Base-by-base conservation (phyloP, 2,113 vertebrate genomes). In the Oncorhynchus masou region DNA sequence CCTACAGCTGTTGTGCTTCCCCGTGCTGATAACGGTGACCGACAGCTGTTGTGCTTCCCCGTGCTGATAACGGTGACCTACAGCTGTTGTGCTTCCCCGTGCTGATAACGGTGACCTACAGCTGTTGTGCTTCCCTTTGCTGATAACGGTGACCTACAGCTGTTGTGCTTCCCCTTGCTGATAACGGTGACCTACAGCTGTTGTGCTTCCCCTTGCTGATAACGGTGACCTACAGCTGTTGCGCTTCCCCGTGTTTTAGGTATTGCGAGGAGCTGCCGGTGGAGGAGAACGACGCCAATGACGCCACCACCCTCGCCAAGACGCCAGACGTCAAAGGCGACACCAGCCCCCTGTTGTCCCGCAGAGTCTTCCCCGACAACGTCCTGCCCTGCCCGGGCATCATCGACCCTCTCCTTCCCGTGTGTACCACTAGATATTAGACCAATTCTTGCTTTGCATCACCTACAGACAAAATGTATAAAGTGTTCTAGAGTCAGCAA, bases 261-360 rank as follows among this genome's bases (percentile, higher is more conserved):
- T 96, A 94, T 90, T 95, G 93, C 0, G 95, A 96, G 76, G 95
- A 96, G 82, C 95, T 95, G 83, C 95, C 94, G 0, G 94, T 93
- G 45, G 95, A 96, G 82, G 95, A 96, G 77, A 95, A 91, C 8
- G 94, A 94, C 80, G 92, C 93, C 68, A 94, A 91, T 84, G 94
- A 93, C 9, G 91, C 93, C 31, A 94, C 95, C 86, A 94, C 48
- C 8, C 70, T 25, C 1, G 77, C 74, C 64, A 80, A 76, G 73
- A 94, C 91, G 80, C 86, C 91, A 24, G 95, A 96, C 78, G 93
- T 91, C 87, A 95, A 94, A 87, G 86, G 91, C 0, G 95, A 96
- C 19, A 90, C 92, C 68, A 95, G 95, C 68, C 94, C 94, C 9
- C 94, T 93, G 90, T 85, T 94, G 77, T 92, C 91, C 65, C 95